These are phyloP conservation scores for Eristalis arbustorum DNA, from an alignment of 2,888 invertebrate species.

Conservation along the genomic window DNA sequence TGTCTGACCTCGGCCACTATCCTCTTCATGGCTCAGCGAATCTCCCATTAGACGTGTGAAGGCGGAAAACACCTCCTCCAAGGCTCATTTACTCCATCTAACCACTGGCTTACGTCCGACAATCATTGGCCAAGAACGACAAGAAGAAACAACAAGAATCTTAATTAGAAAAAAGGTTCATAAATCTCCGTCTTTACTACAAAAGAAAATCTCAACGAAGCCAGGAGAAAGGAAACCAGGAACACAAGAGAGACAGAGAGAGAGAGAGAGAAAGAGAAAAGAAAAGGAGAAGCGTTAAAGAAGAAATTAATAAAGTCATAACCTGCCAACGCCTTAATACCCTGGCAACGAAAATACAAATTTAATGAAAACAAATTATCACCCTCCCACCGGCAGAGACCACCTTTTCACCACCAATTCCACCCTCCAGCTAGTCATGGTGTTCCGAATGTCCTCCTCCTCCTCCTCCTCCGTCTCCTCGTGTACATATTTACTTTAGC, in stretches of 20 bases:
- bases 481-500: slow-evolving; percentile 63
- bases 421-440: not conserved
- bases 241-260: not conserved
- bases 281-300: slow-evolving; percentile 61
- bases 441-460: not conserved
- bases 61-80: not conserved
- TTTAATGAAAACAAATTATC: slow-evolving; percentile 72
- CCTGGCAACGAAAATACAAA: slow-evolving; percentile 71
- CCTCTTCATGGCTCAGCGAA: slow-evolving; percentile 14
- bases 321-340: slow-evolving; percentile 73
- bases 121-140: not conserved
- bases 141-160: slow-evolving; percentile 54
- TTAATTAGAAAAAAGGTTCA: slow-evolving; percentile 68
- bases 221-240: not conserved
- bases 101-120: slow-evolving; percentile 9
- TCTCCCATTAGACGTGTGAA: slow-evolving; percentile 47
- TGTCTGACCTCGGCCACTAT: slow-evolving; percentile 3
- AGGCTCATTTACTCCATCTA: slow-evolving; percentile 18
- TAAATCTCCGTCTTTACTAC: slow-evolving; percentile 54
- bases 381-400: slow-evolving; percentile 41
- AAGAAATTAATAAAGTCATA: slow-evolving; percentile 73
- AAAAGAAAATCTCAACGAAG: not conserved
- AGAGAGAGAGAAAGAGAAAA: not conserved
- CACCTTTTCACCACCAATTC: not conserved
- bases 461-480: not conserved